These are phyloP conservation scores for Agraylea sexmaculata DNA, from an alignment of 1,140 invertebrate genomes.

Conservation along the genomic window DNA sequence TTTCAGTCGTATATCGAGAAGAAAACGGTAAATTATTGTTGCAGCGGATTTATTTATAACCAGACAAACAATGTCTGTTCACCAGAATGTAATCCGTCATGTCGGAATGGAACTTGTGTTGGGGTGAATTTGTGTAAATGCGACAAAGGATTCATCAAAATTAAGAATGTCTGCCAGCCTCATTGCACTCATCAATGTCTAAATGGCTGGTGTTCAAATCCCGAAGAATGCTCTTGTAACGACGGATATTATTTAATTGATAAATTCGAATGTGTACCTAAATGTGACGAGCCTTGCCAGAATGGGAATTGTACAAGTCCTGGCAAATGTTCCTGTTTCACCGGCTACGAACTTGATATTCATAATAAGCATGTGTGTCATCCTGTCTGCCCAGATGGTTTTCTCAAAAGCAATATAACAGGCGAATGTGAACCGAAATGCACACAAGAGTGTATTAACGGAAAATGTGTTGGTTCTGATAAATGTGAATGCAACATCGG, in stretches of 20 bases:
- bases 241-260: conserved; percentile 25
- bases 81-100: conserved; percentile 35
- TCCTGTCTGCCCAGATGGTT: not conserved
- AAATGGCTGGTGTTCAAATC: conserved; percentile 35
- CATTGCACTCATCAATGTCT: conserved; percentile 35
- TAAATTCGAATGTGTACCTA: conserved; percentile 27
- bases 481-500: conserved; percentile 31
- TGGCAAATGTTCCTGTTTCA: conserved; percentile 29
- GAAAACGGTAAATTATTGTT: conserved; percentile 7
- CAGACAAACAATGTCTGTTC: conserved; percentile 28
- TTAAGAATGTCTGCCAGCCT: conserved; percentile 30
- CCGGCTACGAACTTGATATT: no score
- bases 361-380: no score
- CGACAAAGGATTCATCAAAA: conserved; percentile 22
- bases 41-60: conserved; percentile 7
- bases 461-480: conserved; percentile 39
- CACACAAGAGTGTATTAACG: conserved; percentile 31
- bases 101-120: conserved; percentile 37
- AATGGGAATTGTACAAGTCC: conserved; percentile 32
- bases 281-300: conserved; percentile 31
- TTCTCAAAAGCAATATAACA: not conserved
- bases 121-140: conserved; percentile 41
- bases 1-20: no score
- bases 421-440: conserved; percentile 30
- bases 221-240: conserved; percentile 31